Evolutionary conservation across 2,888 invertebrate species (phyloP), one percentile per base, ranked within the genome.

Genomic region (Deroplatys truncata): DNA sequence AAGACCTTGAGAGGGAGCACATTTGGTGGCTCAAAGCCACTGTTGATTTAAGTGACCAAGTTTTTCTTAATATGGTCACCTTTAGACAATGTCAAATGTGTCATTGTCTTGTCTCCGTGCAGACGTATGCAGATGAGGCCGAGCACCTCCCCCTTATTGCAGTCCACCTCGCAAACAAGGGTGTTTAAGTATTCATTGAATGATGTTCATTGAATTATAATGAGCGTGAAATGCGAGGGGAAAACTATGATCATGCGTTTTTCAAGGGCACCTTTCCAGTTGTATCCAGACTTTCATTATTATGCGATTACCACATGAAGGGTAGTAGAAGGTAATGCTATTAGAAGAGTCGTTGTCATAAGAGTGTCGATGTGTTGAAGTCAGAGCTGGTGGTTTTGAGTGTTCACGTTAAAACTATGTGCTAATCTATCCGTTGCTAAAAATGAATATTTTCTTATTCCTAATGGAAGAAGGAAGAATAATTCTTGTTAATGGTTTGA

Each of bases 21-120:
- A 84, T 84, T 84, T 84, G 8, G 15, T 84, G 9, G 28, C 84
- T 84, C 13, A 28, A 56, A 86, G 56, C 72, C 87, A 35, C 43
- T 87, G 82, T 35, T 87, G 87, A 29, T 87, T 31, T 28, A 87
- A 83, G 43, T 87, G 82, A n/a, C 56, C 82, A 83, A 87, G 43
- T 43, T 83, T 28, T 86, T 87, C 87, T 87, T 87, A 35, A 87
- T 87, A 35, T 87, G 87, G 83, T 87, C 87, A 87, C 87, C 87
- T 87, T 87, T 87, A 87, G 87, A 87, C 87, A 87, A 87, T 87
- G 87, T 87, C 87, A 87, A 87, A 87, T 87, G 43, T 87, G 87
- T 82, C 87, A 35, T 72, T 86, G 86, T 86, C 82, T 25, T 82
- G 29, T 10, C 49, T 56, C n/a, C 49, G 43, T 82, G 25, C 82